A percentile compares a stretch with the other conserved stretches of the same genome.
These are phyloP conservation scores for Ctenopoma multispine DNA, from an alignment of 2,797 vertebrate genomes.

Conservation along the genomic window DNA sequence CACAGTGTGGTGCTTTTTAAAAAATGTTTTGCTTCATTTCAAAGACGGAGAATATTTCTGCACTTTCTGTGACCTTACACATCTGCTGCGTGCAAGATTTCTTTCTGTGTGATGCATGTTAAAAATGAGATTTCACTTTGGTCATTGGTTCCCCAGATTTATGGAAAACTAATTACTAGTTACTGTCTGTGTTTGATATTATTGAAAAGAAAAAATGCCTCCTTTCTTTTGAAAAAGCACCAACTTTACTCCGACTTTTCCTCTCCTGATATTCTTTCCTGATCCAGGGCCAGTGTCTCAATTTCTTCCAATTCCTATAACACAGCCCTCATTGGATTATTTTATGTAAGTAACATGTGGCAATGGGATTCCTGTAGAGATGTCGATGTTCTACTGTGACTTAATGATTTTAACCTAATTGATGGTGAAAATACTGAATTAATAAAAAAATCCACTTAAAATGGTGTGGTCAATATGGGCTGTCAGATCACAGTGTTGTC, in stretches of 20 bases:
- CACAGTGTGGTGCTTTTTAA: not conserved
- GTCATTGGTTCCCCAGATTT: conserved; percentile 13
- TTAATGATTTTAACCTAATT: not conserved
- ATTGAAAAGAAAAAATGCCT: not conserved
- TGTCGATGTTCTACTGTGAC: not conserved
- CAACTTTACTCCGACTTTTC: not conserved
- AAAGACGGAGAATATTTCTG: conserved; percentile 14
- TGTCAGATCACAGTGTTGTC: no score
- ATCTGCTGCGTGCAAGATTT: not conserved
- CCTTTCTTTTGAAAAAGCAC: no score
- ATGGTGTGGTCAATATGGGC: not conserved
- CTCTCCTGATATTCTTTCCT: not conserved
- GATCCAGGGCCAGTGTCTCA: not conserved
- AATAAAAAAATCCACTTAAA: not conserved
- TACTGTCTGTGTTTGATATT: not conserved
- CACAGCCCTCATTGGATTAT: not conserved
- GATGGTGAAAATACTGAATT: not conserved
- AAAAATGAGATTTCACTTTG: not conserved
- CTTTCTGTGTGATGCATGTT: conserved; percentile 17
- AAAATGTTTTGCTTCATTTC: conserved; percentile 3
- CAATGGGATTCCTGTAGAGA: not conserved
- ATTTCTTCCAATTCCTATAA: not conserved
- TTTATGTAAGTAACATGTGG: not conserved
- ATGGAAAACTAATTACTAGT: not conserved
- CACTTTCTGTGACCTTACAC: conserved; percentile 19